Evolutionary conservation across 2,797 vertebrate genomes (phyloP).

Genomic region (Arnoldichthys spilopterus): DNA sequence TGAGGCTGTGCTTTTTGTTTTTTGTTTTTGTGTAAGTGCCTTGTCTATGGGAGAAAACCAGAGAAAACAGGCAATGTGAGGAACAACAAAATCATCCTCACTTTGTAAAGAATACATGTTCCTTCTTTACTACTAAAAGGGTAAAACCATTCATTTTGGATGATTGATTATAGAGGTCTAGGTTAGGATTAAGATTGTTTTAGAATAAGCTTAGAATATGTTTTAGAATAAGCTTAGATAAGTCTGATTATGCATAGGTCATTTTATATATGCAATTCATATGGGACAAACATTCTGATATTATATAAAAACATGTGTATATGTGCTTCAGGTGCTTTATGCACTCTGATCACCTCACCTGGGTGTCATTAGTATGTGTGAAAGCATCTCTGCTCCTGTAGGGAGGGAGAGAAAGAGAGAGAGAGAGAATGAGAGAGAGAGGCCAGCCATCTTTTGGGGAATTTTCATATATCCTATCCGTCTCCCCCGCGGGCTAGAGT

Average conservation of each 20-base stretch:
- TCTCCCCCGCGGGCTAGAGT: slow-evolving; percentile 63
- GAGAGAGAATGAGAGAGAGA: slow-evolving; percentile 2
- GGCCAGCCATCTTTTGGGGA: slow-evolving; percentile 29
- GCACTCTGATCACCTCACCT: slow-evolving; percentile 31
- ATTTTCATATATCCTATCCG: slow-evolving; percentile 28
- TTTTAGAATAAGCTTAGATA: not conserved
- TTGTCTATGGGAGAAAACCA: not conserved
- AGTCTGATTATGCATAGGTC: too few relatives aligned
- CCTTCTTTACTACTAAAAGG: not conserved
- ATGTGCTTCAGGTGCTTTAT: slow-evolving; percentile 32
- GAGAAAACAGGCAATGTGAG: not conserved
- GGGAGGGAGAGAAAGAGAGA: slow-evolving; percentile 40
- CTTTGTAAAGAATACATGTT: not conserved
- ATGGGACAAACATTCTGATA: not conserved
- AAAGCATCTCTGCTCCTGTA: slow-evolving; percentile 18
- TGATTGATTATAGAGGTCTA: not conserved
- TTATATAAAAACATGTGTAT: slow-evolving; percentile 13
- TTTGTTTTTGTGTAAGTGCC: slow-evolving; percentile 5
- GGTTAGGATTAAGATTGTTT: not conserved
- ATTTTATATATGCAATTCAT: too few relatives aligned
- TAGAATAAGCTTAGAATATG: too few relatives aligned
- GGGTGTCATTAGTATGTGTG: slow-evolving; percentile 47
- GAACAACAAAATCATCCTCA: not conserved
- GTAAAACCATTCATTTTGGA: not conserved
- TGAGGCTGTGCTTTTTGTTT: too few relatives aligned